A percentile compares a stretch with the other conserved stretches of the same genome.
Evolutionary conservation across 2,113 vertebrate species (phyloP).

Genomic region (Leucopsar rothschildi): DNA sequence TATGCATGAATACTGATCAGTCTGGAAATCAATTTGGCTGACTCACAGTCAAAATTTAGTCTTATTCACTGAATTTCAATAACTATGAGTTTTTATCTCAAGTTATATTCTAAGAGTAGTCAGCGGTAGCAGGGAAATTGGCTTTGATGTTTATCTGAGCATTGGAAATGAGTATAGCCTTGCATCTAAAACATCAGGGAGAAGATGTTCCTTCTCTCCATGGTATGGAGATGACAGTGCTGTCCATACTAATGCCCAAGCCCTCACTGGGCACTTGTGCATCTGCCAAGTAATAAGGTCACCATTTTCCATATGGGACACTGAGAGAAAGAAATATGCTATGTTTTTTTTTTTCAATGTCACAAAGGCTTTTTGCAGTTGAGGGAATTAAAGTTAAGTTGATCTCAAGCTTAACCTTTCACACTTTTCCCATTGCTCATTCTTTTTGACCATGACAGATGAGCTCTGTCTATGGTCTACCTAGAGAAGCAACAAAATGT

Average conservation of each 20-base stretch:
- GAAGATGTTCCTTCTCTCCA: not conserved
- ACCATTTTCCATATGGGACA: rapidly evolving
- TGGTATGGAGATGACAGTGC: not conserved
- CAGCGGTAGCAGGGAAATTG: not conserved
- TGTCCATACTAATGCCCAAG: not conserved
- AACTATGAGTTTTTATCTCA: slow-evolving; percentile 1
- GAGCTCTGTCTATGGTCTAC: not conserved
- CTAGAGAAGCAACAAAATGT: not conserved
- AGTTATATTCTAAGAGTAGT: not conserved
- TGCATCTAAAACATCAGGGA: not conserved
- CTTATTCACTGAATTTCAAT: not conserved
- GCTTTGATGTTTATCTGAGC: not conserved
- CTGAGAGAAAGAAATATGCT: not conserved
- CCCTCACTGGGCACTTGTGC: not conserved
- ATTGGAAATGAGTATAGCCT: not conserved
- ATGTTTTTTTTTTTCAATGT: rapidly evolving
- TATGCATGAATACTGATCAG: not conserved
- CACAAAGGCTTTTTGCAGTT: not conserved
- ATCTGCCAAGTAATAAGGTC: not conserved
- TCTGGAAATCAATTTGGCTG: slow-evolving; percentile 11
- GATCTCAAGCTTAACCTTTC: not conserved
- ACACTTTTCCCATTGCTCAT: not conserved
- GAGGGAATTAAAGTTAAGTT: not conserved
- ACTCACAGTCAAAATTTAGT: not conserved
- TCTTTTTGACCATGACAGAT: rapidly evolving